A percentile compares a stretch with the other conserved stretches of the same genome.
phyloP scores from a whole-genome alignment of 2,888 invertebrate genomes.

The Macaria notata region DNA sequence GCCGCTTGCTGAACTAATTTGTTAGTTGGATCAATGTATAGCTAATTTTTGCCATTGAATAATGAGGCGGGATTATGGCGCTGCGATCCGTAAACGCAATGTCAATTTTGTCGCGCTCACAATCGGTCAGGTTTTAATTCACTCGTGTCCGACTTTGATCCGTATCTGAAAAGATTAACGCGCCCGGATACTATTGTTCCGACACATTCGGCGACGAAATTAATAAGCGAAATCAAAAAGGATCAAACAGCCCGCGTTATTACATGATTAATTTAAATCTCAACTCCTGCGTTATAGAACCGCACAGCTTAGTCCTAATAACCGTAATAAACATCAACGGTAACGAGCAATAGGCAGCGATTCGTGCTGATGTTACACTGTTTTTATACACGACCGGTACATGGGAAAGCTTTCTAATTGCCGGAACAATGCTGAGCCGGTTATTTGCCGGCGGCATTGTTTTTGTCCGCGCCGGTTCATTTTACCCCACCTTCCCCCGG shows the following conservation, averaged over 20 bases:
- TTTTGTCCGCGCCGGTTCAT: slow-evolving; percentile 81
- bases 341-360: slow-evolving; percentile 81
- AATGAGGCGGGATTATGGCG: slow-evolving; percentile 39
- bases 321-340: slow-evolving; percentile 81
- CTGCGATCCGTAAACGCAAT: slow-evolving; percentile 54
- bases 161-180: slow-evolving; percentile 60
- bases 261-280: slow-evolving; percentile 60
- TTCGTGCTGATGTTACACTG: slow-evolving; percentile 81
- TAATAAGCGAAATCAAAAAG: slow-evolving; percentile 7
- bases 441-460: slow-evolving; percentile 82
- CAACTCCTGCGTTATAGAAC: slow-evolving; percentile 69
- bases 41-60: slow-evolving; percentile 19
- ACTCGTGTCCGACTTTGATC: slow-evolving; percentile 48
- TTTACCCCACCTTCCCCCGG: slow-evolving; percentile 76
- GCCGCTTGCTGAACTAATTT: slow-evolving; percentile 2
- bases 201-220: neutral
- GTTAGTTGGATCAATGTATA: slow-evolving; percentile 8
- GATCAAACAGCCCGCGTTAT: slow-evolving; percentile 30
- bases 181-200: slow-evolving; percentile 2
- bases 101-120: slow-evolving; percentile 54
- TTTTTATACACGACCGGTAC: slow-evolving; percentile 82
- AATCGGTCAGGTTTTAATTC: slow-evolving; percentile 62
- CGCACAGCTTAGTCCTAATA: slow-evolving; percentile 78
- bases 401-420: slow-evolving; percentile 83
- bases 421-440: slow-evolving; percentile 82